phyloP scores from a whole-genome alignment of 2,888 invertebrate species.

The Drosophila eohydei region DNA sequence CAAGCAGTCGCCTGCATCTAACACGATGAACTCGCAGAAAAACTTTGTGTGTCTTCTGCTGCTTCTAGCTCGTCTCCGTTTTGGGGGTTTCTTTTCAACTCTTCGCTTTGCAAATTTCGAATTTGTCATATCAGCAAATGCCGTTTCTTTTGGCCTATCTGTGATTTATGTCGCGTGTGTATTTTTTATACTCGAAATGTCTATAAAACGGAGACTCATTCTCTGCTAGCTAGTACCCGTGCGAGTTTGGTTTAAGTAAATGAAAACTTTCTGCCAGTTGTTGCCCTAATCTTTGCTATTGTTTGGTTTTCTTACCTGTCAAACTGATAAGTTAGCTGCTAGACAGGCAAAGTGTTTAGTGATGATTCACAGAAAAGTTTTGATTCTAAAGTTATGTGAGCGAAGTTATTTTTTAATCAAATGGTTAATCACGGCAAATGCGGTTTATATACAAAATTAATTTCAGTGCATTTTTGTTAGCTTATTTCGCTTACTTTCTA shows the following conservation, averaged over 20 bases:
- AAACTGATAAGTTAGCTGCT: conserved; percentile 25
- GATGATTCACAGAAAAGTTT: conserved; percentile 5
- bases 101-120: conserved; percentile 29
- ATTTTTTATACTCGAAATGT: background rate
- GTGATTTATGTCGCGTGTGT: conserved; percentile 47
- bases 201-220: conserved; percentile 12
- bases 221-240: conserved; percentile 3
- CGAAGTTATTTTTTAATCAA: background rate
- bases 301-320: conserved; percentile 19
- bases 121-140: conserved; percentile 56
- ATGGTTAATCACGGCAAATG: background rate
- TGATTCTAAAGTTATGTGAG: background rate
- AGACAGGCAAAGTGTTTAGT: conserved; percentile 2
- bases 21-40: conserved; percentile 46
- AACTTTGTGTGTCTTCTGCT: conserved; percentile 26
- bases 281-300: conserved; percentile 16
- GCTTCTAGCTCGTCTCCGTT: background rate
- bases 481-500: background rate
- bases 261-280: conserved; percentile 28
- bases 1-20: conserved; percentile 20
- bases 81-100: conserved; percentile 1
- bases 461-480: background rate
- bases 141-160: conserved; percentile 21
- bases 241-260: conserved; percentile 13
- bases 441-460: background rate